These are phyloP conservation scores for Argynnis bischoffii DNA, from an alignment of 2,888 invertebrate species.

Conservation along the genomic window DNA sequence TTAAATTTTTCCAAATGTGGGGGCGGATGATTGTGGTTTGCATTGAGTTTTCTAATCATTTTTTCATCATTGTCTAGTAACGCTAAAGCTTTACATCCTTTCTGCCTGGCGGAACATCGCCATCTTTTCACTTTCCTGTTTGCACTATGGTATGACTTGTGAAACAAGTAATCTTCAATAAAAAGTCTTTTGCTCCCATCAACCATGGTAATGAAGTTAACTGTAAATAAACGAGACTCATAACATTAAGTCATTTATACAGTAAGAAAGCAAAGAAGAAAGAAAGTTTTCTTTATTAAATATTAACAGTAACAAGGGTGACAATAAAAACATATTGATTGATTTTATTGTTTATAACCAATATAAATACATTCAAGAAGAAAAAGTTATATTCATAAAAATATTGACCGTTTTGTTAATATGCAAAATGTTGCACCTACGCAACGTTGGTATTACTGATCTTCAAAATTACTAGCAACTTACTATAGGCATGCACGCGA, in stretches of 20 bases:
- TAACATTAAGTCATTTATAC: background rate
- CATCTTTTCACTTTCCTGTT: conserved; percentile 36
- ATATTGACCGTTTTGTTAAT: too few relatives aligned
- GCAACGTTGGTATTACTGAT: too few relatives aligned
- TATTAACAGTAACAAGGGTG: too few relatives aligned
- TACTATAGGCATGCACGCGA: too few relatives aligned
- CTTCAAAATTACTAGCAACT: too few relatives aligned
- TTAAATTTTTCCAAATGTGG: conserved; percentile 21
- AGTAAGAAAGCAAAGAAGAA: too few relatives aligned
- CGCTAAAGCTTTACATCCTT: conserved; percentile 42
- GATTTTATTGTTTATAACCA: too few relatives aligned
- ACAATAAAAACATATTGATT: too few relatives aligned
- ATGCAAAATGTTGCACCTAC: too few relatives aligned
- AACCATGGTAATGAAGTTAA: conserved; percentile 34
- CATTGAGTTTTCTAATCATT: conserved; percentile 13
- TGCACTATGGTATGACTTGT: conserved; percentile 28
- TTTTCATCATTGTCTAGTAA: conserved; percentile 27
- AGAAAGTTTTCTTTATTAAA: too few relatives aligned
- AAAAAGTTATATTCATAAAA: too few relatives aligned
- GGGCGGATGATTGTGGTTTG: conserved; percentile 27
- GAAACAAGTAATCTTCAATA: conserved; percentile 34
- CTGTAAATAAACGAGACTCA: conserved; percentile 22
- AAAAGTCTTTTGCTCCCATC: conserved; percentile 33
- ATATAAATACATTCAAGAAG: too few relatives aligned
- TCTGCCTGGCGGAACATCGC: conserved; percentile 38